phyloP scores from a whole-genome alignment of 2,888 invertebrate species.

The Orthosia gothica region DNA sequence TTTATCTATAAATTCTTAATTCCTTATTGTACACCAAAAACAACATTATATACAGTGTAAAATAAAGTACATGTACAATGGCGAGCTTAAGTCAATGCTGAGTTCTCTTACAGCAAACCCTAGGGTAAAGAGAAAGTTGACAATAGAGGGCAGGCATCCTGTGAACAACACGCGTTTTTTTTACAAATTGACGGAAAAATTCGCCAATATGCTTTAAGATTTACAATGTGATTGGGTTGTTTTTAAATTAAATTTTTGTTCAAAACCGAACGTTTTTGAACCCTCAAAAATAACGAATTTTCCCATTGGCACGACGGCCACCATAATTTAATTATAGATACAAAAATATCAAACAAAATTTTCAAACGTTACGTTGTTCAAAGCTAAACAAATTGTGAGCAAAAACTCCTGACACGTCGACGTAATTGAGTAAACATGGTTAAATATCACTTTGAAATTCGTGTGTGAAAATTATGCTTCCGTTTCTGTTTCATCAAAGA shows the following conservation, averaged over 20 bases:
- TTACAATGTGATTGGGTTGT: neutral
- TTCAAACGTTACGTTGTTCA: constrained; percentile 30
- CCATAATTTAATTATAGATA: constrained; percentile 45
- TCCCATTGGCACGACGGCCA: constrained; percentile 14
- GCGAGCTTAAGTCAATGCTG: no score
- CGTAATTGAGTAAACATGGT: constrained; percentile 53
- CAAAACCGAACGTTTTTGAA: neutral
- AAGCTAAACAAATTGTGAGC: constrained; percentile 37
- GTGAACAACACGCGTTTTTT: no score
- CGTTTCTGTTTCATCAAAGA: neutral
- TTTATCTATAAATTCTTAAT: neutral
- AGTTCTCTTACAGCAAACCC: no score
- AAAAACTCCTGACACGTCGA: constrained; percentile 29
- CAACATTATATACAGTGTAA: no score
- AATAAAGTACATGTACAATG: no score
- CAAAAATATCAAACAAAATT: constrained; percentile 38
- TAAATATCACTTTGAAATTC: constrained; percentile 33
- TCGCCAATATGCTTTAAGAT: neutral
- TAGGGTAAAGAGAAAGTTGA: no score
- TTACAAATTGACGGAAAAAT: neutral
- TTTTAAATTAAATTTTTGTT: neutral
- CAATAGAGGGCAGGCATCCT: no score
- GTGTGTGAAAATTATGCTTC: neutral
- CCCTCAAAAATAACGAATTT: constrained; percentile 5
- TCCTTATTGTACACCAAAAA: no score